A percentile compares a stretch with the other conserved stretches of the same genome.
Evolutionary conservation across 2,888 invertebrate species (phyloP).

Genomic region (Drosophila picticornis): DNA sequence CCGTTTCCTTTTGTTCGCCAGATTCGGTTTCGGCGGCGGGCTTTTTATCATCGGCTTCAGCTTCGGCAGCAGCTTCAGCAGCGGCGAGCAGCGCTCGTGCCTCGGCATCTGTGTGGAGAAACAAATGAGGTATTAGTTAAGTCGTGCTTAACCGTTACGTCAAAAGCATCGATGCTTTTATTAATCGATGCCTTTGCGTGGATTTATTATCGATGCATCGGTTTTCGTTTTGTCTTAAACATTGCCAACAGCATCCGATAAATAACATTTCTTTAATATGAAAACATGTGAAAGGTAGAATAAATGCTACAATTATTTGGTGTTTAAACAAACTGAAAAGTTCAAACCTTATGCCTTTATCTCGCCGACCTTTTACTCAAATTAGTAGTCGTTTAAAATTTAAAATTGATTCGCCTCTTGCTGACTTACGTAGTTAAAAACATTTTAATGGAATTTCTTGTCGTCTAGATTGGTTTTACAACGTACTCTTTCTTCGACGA

Average conservation of each 20-base stretch:
- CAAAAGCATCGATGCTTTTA: neutral
- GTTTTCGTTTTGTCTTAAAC: neutral
- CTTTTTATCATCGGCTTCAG: slow-evolving; percentile 46
- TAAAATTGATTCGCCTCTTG: neutral
- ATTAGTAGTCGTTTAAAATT: neutral
- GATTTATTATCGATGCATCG: neutral
- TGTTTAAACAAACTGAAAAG: neutral
- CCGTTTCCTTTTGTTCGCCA: slow-evolving; percentile 33
- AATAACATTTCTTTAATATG: neutral
- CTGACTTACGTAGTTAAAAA: slow-evolving; percentile 3
- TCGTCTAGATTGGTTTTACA: slow-evolving; percentile 2
- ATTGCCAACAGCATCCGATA: neutral
- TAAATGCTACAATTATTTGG: neutral
- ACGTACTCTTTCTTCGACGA: slow-evolving; percentile 52
- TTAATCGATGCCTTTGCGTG: neutral
- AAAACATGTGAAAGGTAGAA: neutral
- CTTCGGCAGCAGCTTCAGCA: slow-evolving; percentile 64
- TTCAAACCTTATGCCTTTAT: neutral
- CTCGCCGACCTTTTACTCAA: neutral
- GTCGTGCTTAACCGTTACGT: neutral
- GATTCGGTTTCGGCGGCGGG: slow-evolving; percentile 52
- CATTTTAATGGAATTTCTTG: slow-evolving; percentile 4
- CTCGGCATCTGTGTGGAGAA: slow-evolving; percentile 73
- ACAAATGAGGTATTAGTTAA: neutral
- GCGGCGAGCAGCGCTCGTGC: slow-evolving; percentile 78